phyloP scores from a whole-genome alignment of 2,888 invertebrate genomes.

The Drosophila kuntzei region DNA sequence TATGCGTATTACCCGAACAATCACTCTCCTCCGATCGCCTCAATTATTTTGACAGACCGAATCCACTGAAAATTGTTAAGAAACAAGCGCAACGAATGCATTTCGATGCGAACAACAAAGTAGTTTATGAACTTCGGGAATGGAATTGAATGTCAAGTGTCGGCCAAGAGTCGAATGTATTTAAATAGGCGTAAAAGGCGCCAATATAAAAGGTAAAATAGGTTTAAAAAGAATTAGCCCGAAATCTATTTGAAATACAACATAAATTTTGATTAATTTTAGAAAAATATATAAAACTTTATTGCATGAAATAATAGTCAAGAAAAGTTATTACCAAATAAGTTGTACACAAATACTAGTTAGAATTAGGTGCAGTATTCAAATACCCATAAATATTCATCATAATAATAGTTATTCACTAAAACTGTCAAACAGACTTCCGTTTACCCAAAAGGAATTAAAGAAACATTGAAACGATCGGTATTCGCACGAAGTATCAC shows the following conservation, averaged over 20 bases:
- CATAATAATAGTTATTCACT: background rate
- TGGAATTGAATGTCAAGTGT: constrained; percentile 56
- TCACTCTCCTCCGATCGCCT: constrained; percentile 34
- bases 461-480: no score
- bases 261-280: background rate
- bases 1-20: constrained; percentile 59
- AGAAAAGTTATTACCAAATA: background rate
- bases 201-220: constrained; percentile 11
- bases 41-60: constrained; percentile 71
- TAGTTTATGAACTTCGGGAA: background rate
- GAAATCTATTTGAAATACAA: background rate
- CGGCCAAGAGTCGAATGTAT: constrained; percentile 30
- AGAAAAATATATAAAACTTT: background rate
- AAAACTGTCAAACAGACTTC: background rate
- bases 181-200: constrained; percentile 51
- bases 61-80: constrained; percentile 39
- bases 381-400: background rate
- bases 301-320: background rate
- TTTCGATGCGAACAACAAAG: constrained; percentile 49
- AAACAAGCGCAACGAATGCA: constrained; percentile 69
- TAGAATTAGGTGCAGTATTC: no score
- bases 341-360: background rate
- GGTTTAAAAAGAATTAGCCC: background rate
- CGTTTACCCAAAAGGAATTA: no score
- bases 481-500: background rate